Base-by-base conservation (phyloP, 1,140 invertebrate genomes). In the Platyura marginata region DNA sequence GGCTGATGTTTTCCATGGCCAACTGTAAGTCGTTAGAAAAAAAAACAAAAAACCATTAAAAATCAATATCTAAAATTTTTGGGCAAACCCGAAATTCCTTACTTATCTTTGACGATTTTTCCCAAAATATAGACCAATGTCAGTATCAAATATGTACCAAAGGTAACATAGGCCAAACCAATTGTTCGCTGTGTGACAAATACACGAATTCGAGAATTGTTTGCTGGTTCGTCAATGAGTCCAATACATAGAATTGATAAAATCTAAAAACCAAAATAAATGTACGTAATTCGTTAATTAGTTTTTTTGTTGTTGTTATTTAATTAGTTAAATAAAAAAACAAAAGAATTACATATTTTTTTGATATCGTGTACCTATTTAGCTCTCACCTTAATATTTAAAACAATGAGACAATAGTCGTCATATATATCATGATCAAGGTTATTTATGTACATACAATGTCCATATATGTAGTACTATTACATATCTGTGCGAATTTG, bases 161-260 rank as follows among this genome's bases (percentile, higher is more conserved):
- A 61, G 47, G 59, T 61, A 22, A 57, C 57, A 46, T 61, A 61
- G 44, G 52, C 53, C 13, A 61, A 46, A 2, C 54, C 54, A 42
- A 54, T 48, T 0, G 60, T 56, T 5, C 59, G 50, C 22, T 55
- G 54, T 21, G 55, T 54, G 13, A 61, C 56, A 41, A 61, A 61
- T 5, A 57, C 48, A 13, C 56, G 53, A 46, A 57, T 35, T 25
- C 57, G 49, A 5, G 56, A 57, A 32, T 61, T 58, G 35, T 51
- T 57, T 2, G 58, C 55, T 8, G 59, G 59, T 10, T 60, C 57
- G 46, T 61, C 59, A 41, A 61, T 55, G 9, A 61, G 48, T 1
- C 55, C 59, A 35, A 61, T 49, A 22, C 55, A 60, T 36, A 54
- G 51, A 40, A 61, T 60, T 4, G 11, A 25, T 13, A 40, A 29